Percentiles rank a stretch among this genome's conserved stretches.
These are phyloP conservation scores for Cariama cristata DNA, from an alignment of 2,113 vertebrate genomes.

Conservation along the genomic window DNA sequence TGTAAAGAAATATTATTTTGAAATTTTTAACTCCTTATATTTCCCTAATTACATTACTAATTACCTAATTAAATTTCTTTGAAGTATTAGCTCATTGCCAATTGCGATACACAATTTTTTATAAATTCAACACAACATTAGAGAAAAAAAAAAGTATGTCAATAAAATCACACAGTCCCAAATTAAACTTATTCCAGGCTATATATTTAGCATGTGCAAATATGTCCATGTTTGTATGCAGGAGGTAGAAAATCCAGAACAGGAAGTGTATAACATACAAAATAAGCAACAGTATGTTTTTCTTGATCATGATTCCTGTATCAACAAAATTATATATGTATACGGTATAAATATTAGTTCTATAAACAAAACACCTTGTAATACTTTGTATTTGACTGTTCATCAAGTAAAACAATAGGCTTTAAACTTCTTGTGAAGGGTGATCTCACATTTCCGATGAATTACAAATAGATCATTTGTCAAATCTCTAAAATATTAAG, in stretches of 20 bases:
- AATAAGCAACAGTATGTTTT: background rate
- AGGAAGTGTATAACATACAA: background rate
- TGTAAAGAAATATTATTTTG: background rate
- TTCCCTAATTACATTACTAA: background rate
- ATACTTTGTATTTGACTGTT: background rate
- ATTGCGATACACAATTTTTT: background rate
- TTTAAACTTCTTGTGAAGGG: background rate
- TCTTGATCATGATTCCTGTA: background rate
- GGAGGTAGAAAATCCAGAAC: background rate
- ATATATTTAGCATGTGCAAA: background rate
- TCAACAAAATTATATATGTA: background rate
- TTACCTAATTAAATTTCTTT: background rate
- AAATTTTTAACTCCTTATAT: background rate
- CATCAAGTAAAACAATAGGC: background rate
- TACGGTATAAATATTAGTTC: background rate
- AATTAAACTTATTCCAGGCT: background rate
- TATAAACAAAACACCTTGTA: background rate
- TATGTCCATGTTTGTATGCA: background rate
- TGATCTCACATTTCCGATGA: background rate
- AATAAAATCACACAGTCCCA: background rate
- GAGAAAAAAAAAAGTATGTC: background rate
- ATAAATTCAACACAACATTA: background rate
- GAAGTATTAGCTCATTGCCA: background rate
- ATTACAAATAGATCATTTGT: background rate
- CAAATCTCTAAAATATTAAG: background rate